Evolutionary conservation across 2,888 invertebrate species (phyloP).

Genomic region (Cryptosula pallasiana): DNA sequence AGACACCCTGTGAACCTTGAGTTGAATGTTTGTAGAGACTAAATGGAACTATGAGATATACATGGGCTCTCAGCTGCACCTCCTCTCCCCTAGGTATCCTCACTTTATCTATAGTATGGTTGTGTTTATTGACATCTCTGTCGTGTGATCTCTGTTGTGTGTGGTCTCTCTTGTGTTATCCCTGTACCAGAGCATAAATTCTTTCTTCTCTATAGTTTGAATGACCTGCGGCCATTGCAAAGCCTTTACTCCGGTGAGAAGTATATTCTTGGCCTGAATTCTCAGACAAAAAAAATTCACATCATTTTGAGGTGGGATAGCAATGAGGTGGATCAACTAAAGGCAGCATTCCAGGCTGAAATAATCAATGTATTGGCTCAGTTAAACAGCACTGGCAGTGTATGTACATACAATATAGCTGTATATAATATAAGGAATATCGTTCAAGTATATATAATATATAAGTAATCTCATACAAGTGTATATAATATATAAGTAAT

Average conservation of each 20-base stretch:
- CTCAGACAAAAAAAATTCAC: constrained; percentile 51
- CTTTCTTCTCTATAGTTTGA: constrained; percentile 28
- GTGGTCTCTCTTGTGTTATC: neutral
- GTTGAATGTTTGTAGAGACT: constrained; percentile 18
- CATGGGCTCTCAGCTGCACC: neutral
- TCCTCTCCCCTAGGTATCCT: neutral
- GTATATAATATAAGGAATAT: neutral
- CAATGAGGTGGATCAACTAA: constrained; percentile 59
- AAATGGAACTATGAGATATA: neutral
- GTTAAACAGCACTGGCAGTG: constrained; percentile 40
- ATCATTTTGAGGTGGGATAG: constrained; percentile 60
- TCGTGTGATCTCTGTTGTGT: constrained; percentile 17
- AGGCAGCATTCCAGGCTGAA: constrained; percentile 67
- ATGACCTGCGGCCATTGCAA: constrained; percentile 29
- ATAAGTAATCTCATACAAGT: no score
- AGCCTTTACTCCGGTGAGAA: constrained; percentile 29
- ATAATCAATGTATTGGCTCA: constrained; percentile 57
- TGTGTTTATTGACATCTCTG: constrained; percentile 49
- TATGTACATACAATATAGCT: neutral
- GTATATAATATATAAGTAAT: no score
- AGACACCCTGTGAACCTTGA: no score
- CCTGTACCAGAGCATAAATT: no score
- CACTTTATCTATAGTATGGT: no score
- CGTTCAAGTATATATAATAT: no score
- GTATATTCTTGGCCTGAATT: constrained; percentile 25